Evolutionary conservation across 2,888 invertebrate genomes (phyloP).

Genomic region (Camponotus fellah): DNA sequence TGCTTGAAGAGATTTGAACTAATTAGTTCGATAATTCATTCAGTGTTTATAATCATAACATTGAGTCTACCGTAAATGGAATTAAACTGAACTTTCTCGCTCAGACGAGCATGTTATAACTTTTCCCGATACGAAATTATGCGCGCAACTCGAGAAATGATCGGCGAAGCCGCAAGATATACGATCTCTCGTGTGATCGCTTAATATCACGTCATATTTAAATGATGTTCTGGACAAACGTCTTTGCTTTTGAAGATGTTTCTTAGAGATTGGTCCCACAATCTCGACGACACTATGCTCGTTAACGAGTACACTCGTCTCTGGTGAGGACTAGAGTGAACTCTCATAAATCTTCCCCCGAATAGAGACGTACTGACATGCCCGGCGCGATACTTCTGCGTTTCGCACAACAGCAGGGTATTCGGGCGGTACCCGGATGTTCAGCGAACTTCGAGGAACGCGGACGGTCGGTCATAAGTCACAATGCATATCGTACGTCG

Average conservation of each 20-base stretch:
- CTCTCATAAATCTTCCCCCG: constrained; percentile 36
- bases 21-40: background rate
- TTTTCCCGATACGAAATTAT: background rate
- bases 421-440: background rate
- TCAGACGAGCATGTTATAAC: background rate
- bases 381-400: constrained; percentile 2
- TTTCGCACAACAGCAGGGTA: constrained; percentile 7
- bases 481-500: constrained; percentile 1
- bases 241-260: background rate
- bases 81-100: constrained; percentile 7
- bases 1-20: background rate
- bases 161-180: background rate
- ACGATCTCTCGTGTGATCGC: background rate
- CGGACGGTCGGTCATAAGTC: constrained; percentile 14
- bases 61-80: background rate
- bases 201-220: constrained; percentile 14
- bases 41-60: background rate
- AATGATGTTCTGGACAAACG: constrained; percentile 18
- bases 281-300: constrained; percentile 40
- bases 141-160: constrained; percentile 16
- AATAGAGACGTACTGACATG: background rate
- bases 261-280: background rate
- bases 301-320: constrained; percentile 29
- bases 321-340: constrained; percentile 21
- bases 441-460: constrained; percentile 10